Conservation (phyloP, 2,888 invertebrate genomes). For the Rotaria socialis region DNA sequence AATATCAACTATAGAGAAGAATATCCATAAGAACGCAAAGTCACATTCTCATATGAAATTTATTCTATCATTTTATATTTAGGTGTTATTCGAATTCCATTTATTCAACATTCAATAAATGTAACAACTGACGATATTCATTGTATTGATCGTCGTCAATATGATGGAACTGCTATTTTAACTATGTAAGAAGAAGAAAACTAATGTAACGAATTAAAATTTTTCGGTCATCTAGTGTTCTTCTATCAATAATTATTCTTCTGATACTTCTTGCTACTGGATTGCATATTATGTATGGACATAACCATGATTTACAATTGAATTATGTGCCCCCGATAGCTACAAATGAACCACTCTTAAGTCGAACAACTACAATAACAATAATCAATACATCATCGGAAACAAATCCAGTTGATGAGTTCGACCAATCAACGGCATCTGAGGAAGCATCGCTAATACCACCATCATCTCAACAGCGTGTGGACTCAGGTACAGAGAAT, state of each 20-base stretch:
- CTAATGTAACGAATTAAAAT: not conserved
- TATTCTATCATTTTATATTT: not conserved
- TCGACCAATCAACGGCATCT: not conserved
- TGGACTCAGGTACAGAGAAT: too few species aligned
- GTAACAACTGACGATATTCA: not conserved
- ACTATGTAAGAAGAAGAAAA: not conserved
- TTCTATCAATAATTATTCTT: not conserved
- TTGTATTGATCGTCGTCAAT: not conserved
- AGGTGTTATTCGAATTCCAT: not conserved
- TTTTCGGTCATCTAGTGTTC: not conserved
- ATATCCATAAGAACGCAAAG: too few species aligned
- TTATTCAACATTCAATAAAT: not conserved
- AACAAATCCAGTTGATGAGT: not conserved
- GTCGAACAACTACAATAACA: not conserved
- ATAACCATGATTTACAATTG: not conserved
- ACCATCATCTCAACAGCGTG: too few species aligned
- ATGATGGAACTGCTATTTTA: not conserved
- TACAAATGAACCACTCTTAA: not conserved
- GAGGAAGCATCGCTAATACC: not conserved
- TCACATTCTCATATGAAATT: too few species aligned
- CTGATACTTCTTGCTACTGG: conserved; percentile 19
- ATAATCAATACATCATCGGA: not conserved
- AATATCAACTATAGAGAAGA: too few species aligned
- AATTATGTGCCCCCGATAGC: not conserved
- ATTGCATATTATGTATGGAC: not conserved